A percentile compares a stretch with the other conserved stretches of the same genome.
Conservation (phyloP, 1,140 invertebrate genomes). For the Drosophila baimaii region DNA sequence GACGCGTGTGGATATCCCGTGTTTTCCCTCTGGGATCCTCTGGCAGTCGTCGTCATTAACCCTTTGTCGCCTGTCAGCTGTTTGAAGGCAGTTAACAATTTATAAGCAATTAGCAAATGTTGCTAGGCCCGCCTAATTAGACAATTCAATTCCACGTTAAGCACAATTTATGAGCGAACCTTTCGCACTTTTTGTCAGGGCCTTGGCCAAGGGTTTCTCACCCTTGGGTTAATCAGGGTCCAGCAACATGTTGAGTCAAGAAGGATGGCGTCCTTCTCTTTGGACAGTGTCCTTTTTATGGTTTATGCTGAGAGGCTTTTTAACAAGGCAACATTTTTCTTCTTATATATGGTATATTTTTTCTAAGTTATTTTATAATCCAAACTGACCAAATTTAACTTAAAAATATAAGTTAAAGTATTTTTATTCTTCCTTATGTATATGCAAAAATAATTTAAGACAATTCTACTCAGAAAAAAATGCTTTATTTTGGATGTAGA, state of each 20-base stretch:
- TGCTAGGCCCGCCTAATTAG: conserved; percentile 59
- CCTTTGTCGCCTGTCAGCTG: conserved; percentile 66
- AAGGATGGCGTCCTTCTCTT: conserved; percentile 15
- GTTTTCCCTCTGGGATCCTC: conserved; percentile 31
- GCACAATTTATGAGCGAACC: conserved; percentile 38
- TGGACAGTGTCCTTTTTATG: background rate
- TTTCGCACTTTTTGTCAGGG: background rate
- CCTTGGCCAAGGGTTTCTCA: conserved; percentile 14
- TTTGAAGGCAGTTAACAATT: conserved; percentile 66
- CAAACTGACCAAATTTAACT: too few species aligned
- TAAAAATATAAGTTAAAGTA: too few species aligned
- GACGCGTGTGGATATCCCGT: conserved; percentile 18
- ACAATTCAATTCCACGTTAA: conserved; percentile 45
- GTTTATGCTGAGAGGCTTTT: too few species aligned
- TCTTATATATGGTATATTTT: too few species aligned
- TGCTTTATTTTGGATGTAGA: too few species aligned
- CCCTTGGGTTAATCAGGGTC: conserved; percentile 14
- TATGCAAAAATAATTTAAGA: too few species aligned
- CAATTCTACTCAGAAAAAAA: too few species aligned
- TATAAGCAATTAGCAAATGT: conserved; percentile 75
- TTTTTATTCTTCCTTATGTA: too few species aligned
- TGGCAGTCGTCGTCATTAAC: conserved; percentile 53
- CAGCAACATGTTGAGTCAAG: conserved; percentile 12
- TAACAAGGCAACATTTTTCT: too few species aligned
- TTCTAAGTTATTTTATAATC: too few species aligned